A percentile compares a stretch with the other conserved stretches of the same genome.
Conservation (phyloP, 1,140 invertebrate species). For the Pogonus chalceus region DNA sequence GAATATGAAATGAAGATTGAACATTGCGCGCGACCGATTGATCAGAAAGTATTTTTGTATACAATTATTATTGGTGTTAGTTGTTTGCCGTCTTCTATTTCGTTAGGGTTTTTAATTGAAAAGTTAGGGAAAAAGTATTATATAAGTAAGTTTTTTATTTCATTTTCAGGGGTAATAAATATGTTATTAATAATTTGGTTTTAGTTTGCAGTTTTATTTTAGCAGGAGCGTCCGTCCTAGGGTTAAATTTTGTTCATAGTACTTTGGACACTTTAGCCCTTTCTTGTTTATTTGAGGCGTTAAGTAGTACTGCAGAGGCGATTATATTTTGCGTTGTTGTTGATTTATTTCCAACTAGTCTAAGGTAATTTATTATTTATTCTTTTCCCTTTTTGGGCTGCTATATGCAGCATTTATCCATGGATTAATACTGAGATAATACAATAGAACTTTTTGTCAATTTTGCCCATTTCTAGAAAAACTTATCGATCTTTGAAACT, state of each 20-base stretch:
- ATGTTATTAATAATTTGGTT: too few species aligned
- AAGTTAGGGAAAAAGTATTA: conserved; percentile 45
- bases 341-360: conserved; percentile 41
- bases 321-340: conserved; percentile 48
- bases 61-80: conserved; percentile 43
- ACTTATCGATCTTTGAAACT: too few species aligned
- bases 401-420: too few species aligned
- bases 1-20: conserved; percentile 10
- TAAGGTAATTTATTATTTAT: conserved; percentile 24
- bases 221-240: conserved; percentile 43
- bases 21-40: conserved; percentile 30
- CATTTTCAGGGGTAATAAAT: conserved; percentile 3
- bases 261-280: conserved; percentile 41
- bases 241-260: conserved; percentile 43
- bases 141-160: conserved; percentile 30
- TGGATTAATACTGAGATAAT: neutral
- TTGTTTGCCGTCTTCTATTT: conserved; percentile 43
- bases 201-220: conserved; percentile 43
- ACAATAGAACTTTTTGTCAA: too few species aligned
- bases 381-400: neutral
- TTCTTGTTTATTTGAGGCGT: conserved; percentile 45
- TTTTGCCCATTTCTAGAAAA: too few species aligned
- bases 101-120: conserved; percentile 42
- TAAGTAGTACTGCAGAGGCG: conserved; percentile 45
- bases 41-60: conserved; percentile 40